Evolutionary conservation across 1,140 invertebrate species (phyloP).

Genomic region (Dinothrombium tinctorium): DNA sequence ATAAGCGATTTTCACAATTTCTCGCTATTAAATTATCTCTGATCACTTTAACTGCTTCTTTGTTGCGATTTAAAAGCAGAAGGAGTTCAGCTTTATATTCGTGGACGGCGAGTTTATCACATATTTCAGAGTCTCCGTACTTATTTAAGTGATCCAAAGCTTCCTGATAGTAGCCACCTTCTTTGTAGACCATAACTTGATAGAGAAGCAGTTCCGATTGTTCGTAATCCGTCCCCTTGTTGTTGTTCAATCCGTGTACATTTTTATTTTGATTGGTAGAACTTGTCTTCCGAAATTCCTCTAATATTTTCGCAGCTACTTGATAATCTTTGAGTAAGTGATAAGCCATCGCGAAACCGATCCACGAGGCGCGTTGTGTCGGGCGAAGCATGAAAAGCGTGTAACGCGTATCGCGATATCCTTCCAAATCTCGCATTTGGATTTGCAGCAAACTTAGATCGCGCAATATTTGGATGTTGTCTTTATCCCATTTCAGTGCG

Average conservation of each 20-base stretch:
- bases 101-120: constrained; percentile 72
- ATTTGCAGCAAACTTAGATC: constrained; percentile 94
- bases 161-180: constrained; percentile 54
- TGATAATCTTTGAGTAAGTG: constrained; percentile 88
- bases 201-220: constrained; percentile 88
- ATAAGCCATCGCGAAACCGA: constrained; percentile 96
- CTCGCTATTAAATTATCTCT: constrained; percentile 49
- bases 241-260: constrained; percentile 1
- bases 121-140: constrained; percentile 56
- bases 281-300: constrained; percentile 66
- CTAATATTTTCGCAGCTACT: constrained; percentile 84
- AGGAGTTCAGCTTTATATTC: constrained; percentile 42
- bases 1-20: constrained; percentile 85
- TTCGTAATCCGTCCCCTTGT: constrained; percentile 63
- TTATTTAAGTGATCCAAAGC: constrained; percentile 67
- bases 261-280: constrained; percentile 4
- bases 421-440: constrained; percentile 96
- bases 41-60: constrained; percentile 60
- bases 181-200: constrained; percentile 83
- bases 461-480: constrained; percentile 91
- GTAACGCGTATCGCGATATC: constrained; percentile 65
- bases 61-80: constrained; percentile 34
- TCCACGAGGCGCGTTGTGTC: constrained; percentile 91
- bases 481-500: constrained; percentile 95
- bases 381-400: constrained; percentile 84